phyloP scores from a whole-genome alignment of 2,888 invertebrate species.

The Rhingia campestris region DNA sequence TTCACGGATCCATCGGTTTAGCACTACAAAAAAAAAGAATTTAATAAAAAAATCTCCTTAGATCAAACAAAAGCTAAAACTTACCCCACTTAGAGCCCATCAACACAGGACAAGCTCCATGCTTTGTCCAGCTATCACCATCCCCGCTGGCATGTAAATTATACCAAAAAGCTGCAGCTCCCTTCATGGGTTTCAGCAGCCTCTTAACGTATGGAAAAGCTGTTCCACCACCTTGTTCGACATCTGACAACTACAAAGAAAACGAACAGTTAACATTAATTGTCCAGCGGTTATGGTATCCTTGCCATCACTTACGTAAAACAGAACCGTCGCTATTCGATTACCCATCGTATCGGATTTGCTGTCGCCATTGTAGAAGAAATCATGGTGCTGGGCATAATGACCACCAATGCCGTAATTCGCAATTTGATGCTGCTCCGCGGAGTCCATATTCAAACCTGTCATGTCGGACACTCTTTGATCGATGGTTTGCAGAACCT shows the following conservation, averaged over 20 bases:
- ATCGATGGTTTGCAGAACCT: slow-evolving; percentile 83
- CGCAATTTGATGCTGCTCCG: slow-evolving; percentile 85
- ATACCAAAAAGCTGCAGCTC: slow-evolving; percentile 93
- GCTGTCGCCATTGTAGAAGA: slow-evolving; percentile 58
- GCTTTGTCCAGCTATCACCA: slow-evolving; percentile 93
- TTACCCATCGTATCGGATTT: slow-evolving; percentile 76
- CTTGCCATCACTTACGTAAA: slow-evolving; percentile 79
- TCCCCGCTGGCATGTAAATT: slow-evolving; percentile 95
- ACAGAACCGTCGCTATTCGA: slow-evolving; percentile 81
- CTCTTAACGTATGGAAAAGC: slow-evolving; percentile 95
- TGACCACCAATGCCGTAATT: slow-evolving; percentile 84
- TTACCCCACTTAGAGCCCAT: slow-evolving; percentile 98
- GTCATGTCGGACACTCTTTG: slow-evolving; percentile 84
- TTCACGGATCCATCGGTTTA: slow-evolving; percentile 95
- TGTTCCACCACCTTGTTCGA: slow-evolving; percentile 97
- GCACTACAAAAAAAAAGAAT: slow-evolving; percentile 83
- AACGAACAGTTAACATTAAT: no score
- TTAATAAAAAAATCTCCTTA: background rate
- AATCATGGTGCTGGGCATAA: slow-evolving; percentile 84
- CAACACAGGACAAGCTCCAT: slow-evolving; percentile 98
- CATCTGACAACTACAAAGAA: slow-evolving; percentile 92
- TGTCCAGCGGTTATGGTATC: background rate
- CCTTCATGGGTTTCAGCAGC: slow-evolving; percentile 85
- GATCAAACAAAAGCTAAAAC: slow-evolving; percentile 63
- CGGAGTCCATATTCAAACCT: slow-evolving; percentile 84